Percentiles rank a stretch among this genome's conserved stretches.
phyloP scores from a whole-genome alignment of 2,888 invertebrate species.

The Plebejus anna region DNA sequence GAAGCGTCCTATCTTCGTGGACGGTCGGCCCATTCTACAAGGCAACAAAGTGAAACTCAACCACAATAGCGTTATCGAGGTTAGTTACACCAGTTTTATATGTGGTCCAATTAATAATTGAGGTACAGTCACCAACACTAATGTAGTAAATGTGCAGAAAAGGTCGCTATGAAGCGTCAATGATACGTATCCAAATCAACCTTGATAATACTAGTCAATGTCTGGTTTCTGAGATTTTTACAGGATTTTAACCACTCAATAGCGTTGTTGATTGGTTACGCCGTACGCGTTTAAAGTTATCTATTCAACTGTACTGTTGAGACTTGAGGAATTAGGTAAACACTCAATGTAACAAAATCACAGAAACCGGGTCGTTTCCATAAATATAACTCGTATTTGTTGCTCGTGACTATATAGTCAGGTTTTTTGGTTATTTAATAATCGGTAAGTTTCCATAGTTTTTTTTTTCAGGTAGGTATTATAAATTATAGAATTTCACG shows the following conservation, averaged over 20 bases:
- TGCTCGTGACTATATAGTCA: background rate
- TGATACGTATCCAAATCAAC: background rate
- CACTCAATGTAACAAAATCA: background rate
- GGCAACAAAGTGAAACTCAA: conserved; percentile 94
- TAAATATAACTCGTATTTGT: background rate
- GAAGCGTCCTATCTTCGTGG: conserved; percentile 95
- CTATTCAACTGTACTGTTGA: too few relatives aligned
- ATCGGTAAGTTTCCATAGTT: background rate
- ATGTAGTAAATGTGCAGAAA: background rate
- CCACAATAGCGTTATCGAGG: conserved; percentile 97
- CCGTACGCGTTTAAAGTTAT: too few relatives aligned
- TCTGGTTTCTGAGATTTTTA: too few relatives aligned
- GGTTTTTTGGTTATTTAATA: background rate
- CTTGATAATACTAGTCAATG: too few relatives aligned
- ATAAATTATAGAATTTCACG: background rate
- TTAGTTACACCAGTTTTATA: conserved; percentile 49
- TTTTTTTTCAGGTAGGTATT: background rate
- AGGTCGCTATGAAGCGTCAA: background rate
- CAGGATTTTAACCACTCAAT: too few relatives aligned
- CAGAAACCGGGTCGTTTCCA: background rate
- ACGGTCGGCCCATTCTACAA: conserved; percentile 92
- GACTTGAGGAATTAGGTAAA: too few relatives aligned
- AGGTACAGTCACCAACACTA: background rate
- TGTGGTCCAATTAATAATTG: background rate
- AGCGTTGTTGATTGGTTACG: too few relatives aligned